phyloP scores from a whole-genome alignment of 2,113 vertebrate species.

The Scortum barcoo region DNA sequence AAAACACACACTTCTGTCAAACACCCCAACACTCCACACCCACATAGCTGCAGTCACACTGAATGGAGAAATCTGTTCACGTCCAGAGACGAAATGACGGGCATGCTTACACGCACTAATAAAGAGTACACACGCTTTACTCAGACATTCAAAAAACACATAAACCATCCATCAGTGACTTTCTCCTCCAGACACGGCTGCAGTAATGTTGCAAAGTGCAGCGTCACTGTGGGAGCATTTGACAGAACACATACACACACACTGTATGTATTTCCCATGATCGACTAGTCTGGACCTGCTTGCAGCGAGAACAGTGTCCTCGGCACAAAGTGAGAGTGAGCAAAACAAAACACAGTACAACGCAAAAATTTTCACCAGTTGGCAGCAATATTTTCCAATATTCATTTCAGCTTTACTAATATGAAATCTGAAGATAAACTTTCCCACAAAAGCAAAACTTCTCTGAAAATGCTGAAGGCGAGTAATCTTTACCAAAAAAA shows the following conservation, averaged over 20 bases:
- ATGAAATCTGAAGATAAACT: constrained; percentile 2
- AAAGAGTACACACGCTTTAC: neutral
- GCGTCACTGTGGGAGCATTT: constrained; percentile 14
- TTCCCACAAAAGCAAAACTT: neutral
- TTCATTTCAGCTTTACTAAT: neutral
- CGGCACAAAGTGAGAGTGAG: neutral
- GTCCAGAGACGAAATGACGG: neutral
- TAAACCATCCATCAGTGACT: neutral
- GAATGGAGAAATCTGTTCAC: neutral
- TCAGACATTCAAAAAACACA: constrained; percentile 3
- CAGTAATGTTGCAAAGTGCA: neutral
- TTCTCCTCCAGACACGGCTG: neutral
- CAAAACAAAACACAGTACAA: neutral
- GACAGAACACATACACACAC: constrained; percentile 18
- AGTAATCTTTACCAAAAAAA: neutral
- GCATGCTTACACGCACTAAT: neutral
- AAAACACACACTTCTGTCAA: constrained; percentile 25
- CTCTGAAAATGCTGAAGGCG: constrained; percentile 19
- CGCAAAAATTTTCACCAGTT: neutral
- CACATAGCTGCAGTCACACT: neutral
- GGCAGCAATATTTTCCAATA: neutral
- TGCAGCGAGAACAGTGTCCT: neutral
- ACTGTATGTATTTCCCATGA: neutral
- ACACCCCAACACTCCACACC: constrained; percentile 41
- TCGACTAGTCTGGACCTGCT: neutral